These are phyloP conservation scores for Hephaestus fuliginosus DNA, from an alignment of 2,797 vertebrate species.

Conservation along the genomic window DNA sequence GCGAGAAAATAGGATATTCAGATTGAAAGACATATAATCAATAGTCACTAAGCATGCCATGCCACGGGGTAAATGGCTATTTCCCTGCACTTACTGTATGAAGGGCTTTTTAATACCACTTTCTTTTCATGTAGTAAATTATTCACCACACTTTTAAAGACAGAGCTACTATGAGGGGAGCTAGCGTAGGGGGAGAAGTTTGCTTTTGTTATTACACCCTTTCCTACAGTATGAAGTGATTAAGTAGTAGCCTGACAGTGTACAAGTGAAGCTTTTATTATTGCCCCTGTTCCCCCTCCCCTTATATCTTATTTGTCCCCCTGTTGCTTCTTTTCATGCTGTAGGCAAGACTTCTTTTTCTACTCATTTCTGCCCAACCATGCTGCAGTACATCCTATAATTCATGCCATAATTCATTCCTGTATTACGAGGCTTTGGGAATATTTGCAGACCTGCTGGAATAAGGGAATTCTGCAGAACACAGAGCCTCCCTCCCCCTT, in stretches of 20 bases:
- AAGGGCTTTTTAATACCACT: constrained; percentile 52
- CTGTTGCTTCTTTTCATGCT: constrained; percentile 21
- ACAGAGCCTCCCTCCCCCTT: neutral
- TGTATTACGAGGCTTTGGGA: constrained; percentile 43
- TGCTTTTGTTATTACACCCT: constrained; percentile 61
- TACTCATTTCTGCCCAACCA: neutral
- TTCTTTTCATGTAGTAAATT: constrained; percentile 68
- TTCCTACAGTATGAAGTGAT: constrained; percentile 45
- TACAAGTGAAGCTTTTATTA: constrained; percentile 41
- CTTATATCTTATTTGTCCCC: constrained; percentile 19
- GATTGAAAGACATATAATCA: constrained; percentile 77
- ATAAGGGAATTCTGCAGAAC: constrained; percentile 39
- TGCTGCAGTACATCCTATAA: constrained; percentile 44
- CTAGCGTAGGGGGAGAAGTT: constrained; percentile 35
- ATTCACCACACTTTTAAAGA: constrained; percentile 71
- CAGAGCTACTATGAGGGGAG: constrained; percentile 20
- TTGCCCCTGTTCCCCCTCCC: constrained; percentile 21
- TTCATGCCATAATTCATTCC: constrained; percentile 46
- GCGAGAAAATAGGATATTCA: constrained; percentile 62
- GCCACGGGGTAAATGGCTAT: constrained; percentile 51
- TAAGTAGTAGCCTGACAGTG: constrained; percentile 22
- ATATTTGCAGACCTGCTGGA: constrained; percentile 39
- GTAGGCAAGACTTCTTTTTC: neutral
- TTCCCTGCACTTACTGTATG: constrained; percentile 46
- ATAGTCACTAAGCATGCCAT: constrained; percentile 68